Evolutionary conservation across 2,797 vertebrate species (phyloP), one percentile per base, ranked within the genome.

Genomic region (Gallirallus australis): DNA sequence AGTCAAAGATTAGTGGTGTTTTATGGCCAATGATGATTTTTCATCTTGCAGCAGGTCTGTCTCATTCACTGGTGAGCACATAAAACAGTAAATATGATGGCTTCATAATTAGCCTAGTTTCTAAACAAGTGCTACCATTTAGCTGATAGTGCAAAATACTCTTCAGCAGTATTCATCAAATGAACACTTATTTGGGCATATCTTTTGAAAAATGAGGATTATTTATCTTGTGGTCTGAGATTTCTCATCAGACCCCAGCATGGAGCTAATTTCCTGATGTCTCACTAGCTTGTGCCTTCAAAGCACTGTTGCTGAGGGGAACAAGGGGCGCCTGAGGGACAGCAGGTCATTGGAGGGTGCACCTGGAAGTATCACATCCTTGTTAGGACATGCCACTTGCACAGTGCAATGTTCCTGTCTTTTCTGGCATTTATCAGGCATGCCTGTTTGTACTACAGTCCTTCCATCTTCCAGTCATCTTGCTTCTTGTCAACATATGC

Each of bases 101-200:
- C 66, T 96, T 86, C 87, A 39, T 97, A 97, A 98, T 98, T 97
- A 97, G 88, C 57, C 72, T 73, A 71, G 86, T 98, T 97, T 94
- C 92, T 97, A 97, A 98, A 98, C 88, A 97, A 45, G 39, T 76
- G 59, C 84, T 37, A 20, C 70, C 96, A 50, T 97, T 97, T 96
- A 97, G 90, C 94, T 95, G 89, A 85, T 86, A 94, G 50, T 86
- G 79, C 61, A 97, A 96, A 98, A 97, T 86, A 84, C 73, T 96
- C 53, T 95, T 96, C 94, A 60, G 66, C 94, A 96, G 60, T 47
- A 13, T 94, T 97, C 82, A 94, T 97, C 94, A 97, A 96, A 93
- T 88, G 94, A 96, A 96, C 78, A 92, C 79, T 96, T 95, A 96
- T 93, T 97, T 96, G 91, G 79, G 64, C 45, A 65, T 92, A 93